Evolutionary conservation across 2,113 vertebrate genomes (phyloP).

Genomic region (Stigmatopora nigra): DNA sequence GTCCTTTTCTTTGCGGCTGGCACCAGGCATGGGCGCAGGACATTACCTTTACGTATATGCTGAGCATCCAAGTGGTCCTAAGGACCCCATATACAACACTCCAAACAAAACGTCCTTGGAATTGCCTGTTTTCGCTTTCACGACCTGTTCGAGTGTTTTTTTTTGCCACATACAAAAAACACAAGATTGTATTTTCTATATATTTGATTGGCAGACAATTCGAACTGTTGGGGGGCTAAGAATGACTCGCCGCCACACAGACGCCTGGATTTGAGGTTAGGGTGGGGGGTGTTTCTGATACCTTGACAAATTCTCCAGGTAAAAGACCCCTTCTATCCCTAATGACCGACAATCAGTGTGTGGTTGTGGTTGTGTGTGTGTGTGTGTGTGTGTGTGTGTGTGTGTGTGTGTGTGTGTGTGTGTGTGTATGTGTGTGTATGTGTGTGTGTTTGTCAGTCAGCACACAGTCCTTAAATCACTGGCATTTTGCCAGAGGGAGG

Average conservation of each 20-base stretch:
- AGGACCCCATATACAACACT: slow-evolving; percentile 6
- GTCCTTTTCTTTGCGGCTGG: slow-evolving; percentile 43
- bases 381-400: slow-evolving; percentile 24
- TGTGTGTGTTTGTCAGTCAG: slow-evolving; percentile 32
- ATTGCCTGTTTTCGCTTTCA: not conserved
- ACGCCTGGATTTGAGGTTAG: slow-evolving; percentile 85
- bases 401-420: slow-evolving; percentile 23
- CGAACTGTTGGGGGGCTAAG: slow-evolving; percentile 33
- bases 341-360: slow-evolving; percentile 8
- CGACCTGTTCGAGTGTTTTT: no score
- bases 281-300: slow-evolving; percentile 14
- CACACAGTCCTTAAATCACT: slow-evolving; percentile 56
- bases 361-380: slow-evolving; percentile 21
- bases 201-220: slow-evolving; percentile 59
- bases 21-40: slow-evolving; percentile 53
- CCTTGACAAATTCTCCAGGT: slow-evolving; percentile 28
- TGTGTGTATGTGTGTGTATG: slow-evolving; percentile 20
- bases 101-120: not conserved
- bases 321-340: slow-evolving; percentile 16
- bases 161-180: no score
- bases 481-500: slow-evolving; percentile 50
- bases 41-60: slow-evolving; percentile 40
- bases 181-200: not conserved
- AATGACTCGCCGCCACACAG: slow-evolving; percentile 66
- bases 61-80: slow-evolving; percentile 33